Conservation (phyloP, 2,113 vertebrate genomes). For the Vireo altiloquus region DNA sequence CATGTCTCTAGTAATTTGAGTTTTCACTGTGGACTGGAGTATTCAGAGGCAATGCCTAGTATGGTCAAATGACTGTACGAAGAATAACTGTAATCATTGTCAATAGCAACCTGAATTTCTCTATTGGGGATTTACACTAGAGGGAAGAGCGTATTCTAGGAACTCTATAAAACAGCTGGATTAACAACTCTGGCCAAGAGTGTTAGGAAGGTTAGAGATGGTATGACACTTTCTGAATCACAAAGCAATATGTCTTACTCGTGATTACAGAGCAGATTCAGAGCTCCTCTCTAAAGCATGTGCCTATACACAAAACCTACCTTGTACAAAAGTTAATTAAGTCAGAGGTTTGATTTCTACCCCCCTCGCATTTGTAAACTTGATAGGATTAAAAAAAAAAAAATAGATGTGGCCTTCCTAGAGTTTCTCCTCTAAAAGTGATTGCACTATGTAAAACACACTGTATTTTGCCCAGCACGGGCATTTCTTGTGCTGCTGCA, state of each 20-base stretch:
- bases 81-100: neutral
- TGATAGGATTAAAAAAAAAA: neutral
- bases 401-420: constrained; percentile 56
- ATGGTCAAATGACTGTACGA: neutral
- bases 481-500: constrained; percentile 61
- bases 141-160: constrained; percentile 51
- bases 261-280: constrained; percentile 43
- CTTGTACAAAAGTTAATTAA: constrained; percentile 35
- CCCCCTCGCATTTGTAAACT: constrained; percentile 44
- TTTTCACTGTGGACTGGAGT: constrained; percentile 20
- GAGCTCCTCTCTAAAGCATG: constrained; percentile 39
- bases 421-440: constrained; percentile 65
- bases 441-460: constrained; percentile 69
- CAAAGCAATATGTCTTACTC: constrained; percentile 53
- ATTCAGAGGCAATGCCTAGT: neutral
- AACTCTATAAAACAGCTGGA: constrained; percentile 25
- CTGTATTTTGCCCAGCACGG: constrained; percentile 55
- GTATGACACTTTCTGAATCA: constrained; percentile 23
- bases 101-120: constrained; percentile 42
- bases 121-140: constrained; percentile 56
- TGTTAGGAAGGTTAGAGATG: constrained; percentile 10
- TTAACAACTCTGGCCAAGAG: neutral
- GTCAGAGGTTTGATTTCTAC: constrained; percentile 33
- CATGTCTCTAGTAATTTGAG: neutral
- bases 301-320: constrained; percentile 60